Conservation (phyloP, 1,140 invertebrate species). For the Listronotus bonariensis region DNA sequence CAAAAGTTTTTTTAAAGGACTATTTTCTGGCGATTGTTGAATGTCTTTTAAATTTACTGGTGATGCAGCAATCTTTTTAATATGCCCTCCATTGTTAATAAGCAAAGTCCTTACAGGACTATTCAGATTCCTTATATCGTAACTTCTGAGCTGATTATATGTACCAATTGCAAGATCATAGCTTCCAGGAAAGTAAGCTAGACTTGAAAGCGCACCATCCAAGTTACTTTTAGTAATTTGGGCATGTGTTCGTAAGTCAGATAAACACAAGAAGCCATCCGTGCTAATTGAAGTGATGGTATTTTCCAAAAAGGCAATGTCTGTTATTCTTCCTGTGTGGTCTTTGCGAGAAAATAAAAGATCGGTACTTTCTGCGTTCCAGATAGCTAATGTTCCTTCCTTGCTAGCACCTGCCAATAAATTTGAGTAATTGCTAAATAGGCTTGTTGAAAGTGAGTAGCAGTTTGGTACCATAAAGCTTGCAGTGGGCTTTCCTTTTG, state of each 20-base stretch:
- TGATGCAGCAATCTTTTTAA: constrained; percentile 24
- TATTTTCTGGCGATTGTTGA: constrained; percentile 7
- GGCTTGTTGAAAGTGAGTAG: constrained; percentile 35
- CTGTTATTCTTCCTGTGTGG: constrained; percentile 35
- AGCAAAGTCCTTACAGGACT: constrained; percentile 30
- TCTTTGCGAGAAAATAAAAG: constrained; percentile 28
- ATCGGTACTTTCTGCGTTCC: constrained; percentile 40
- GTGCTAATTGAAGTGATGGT: constrained; percentile 36
- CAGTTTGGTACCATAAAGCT: constrained; percentile 42
- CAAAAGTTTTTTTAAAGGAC: too few species aligned
- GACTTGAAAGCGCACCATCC: constrained; percentile 36
- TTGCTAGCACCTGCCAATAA: constrained; percentile 40
- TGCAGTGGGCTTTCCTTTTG: constrained; percentile 30
- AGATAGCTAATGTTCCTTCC: constrained; percentile 41
- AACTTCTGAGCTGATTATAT: constrained; percentile 41
- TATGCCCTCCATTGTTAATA: constrained; percentile 25
- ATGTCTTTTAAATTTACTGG: constrained; percentile 4
- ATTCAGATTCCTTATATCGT: constrained; percentile 41
- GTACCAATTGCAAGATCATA: constrained; percentile 43
- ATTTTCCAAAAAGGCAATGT: constrained; percentile 42
- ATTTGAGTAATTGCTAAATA: constrained; percentile 35
- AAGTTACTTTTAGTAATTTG: constrained; percentile 29
- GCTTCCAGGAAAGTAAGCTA: constrained; percentile 38
- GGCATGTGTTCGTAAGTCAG: constrained; percentile 37
- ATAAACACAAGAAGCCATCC: constrained; percentile 40